Conservation (phyloP, 2,888 invertebrate genomes). For the Neocrepidodera transversa region DNA sequence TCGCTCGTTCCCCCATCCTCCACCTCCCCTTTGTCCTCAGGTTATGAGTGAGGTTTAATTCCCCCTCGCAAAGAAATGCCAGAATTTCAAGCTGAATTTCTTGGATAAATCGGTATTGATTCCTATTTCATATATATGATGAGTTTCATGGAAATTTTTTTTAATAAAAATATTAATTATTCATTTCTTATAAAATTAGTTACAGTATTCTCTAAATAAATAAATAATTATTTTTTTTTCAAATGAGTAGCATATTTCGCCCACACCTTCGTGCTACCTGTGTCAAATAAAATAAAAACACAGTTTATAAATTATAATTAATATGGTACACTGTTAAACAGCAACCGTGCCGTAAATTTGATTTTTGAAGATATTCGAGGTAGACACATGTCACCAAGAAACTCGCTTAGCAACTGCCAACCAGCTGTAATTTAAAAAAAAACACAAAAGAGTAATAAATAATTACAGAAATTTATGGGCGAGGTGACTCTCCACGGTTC, state of each 20-base stretch:
- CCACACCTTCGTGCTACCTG: too few species aligned
- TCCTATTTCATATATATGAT: slow-evolving; percentile 14
- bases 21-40: slow-evolving; percentile 43
- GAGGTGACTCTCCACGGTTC: slow-evolving; percentile 35
- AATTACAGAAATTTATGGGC: slow-evolving; percentile 46
- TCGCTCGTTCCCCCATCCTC: slow-evolving; percentile 42
- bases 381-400: slow-evolving; percentile 44
- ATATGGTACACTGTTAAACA: slow-evolving; percentile 6
- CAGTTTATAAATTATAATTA: not conserved
- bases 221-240: too few species aligned
- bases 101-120: slow-evolving; percentile 33
- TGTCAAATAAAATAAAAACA: not conserved
- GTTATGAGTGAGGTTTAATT: slow-evolving; percentile 37
- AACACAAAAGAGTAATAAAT: slow-evolving; percentile 48
- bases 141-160: slow-evolving; percentile 6
- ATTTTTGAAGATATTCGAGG: slow-evolving; percentile 30
- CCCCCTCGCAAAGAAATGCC: slow-evolving; percentile 34
- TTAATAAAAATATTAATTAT: too few species aligned
- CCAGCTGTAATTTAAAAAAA: slow-evolving; percentile 45
- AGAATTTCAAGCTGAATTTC: slow-evolving; percentile 31
- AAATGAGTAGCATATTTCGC: too few species aligned
- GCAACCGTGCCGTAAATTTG: slow-evolving; percentile 26
- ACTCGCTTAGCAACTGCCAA: slow-evolving; percentile 43
- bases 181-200: too few species aligned
- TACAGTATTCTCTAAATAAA: too few species aligned